phyloP scores from a whole-genome alignment of 2,888 invertebrate species.

The Mesorhabditis sp. region DNA sequence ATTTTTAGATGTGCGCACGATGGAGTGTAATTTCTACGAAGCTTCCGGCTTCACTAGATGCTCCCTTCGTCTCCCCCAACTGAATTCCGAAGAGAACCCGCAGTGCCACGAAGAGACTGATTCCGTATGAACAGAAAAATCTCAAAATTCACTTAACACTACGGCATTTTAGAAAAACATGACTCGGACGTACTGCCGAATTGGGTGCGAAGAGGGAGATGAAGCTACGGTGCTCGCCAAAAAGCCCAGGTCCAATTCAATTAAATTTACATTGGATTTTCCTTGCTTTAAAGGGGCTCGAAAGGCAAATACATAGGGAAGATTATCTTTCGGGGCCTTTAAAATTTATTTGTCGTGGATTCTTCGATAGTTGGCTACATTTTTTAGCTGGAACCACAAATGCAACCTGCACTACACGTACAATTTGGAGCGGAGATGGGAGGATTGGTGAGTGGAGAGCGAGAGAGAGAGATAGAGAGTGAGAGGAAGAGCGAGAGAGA shows the following conservation, averaged over 20 bases:
- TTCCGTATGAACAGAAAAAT: not conserved
- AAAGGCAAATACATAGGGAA: too few species aligned
- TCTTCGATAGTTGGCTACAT: too few species aligned
- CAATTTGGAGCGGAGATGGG: slow-evolving; percentile 5
- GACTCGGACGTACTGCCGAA: not conserved
- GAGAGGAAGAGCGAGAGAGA: too few species aligned
- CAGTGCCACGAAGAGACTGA: slow-evolving; percentile 2
- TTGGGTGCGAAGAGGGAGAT: not conserved
- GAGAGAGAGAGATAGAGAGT: not conserved
- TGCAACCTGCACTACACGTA: not conserved
- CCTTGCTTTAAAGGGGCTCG: too few species aligned
- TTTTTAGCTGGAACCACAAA: slow-evolving; percentile 3
- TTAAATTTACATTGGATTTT: too few species aligned
- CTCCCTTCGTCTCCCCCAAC: not conserved
- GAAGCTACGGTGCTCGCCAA: not conserved
- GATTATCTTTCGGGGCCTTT: too few species aligned
- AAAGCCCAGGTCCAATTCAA: not conserved
- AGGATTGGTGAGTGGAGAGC: not conserved
- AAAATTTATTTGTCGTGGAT: too few species aligned
- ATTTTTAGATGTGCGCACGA: not conserved
- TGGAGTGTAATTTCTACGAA: not conserved
- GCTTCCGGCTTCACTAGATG: not conserved
- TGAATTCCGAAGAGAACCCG: not conserved
- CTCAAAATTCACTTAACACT: too few species aligned
- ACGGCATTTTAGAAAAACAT: not conserved